Evolutionary conservation across 1,140 invertebrate species (phyloP), one percentile per base, ranked within the genome.

Genomic region (Bombus consobrinus): DNA sequence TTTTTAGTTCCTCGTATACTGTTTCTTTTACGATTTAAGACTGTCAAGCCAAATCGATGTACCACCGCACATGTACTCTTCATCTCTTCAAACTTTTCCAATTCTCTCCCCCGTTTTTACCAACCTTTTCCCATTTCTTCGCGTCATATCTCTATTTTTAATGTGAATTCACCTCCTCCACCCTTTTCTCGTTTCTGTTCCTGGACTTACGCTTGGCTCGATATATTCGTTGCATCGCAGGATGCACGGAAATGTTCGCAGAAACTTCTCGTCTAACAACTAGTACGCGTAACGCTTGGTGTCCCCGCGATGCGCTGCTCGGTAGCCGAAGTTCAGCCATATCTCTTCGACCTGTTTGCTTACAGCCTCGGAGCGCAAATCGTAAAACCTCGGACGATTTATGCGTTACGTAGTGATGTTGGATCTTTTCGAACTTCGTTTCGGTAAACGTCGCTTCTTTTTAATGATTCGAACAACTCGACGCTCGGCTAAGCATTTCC

Each of bases 291-390:
- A 81, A 74, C 85, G 77, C 57, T 78, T 10, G 28, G 34, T 10
- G 64, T 13, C 12, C 9, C n/a, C 28, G 62, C 69, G 79, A 41
- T 47, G 73, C 81, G 73, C 47, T 79, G 66, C 57, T 68, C 59
- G 32, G 53, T 47, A 41, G 34, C 53, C 72, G 39, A 66, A 86
- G 37, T 73, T 62, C 69, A 68, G 43, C 41, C 83, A 66, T 85
- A 89, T 89, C 81, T 83, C 79, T 87, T 76, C 88, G 81, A 89
- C 64, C 80, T 87, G 88, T 89, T 90, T 89, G 82, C 89, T 90
- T 88, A 89, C 75, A 81, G 66, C 71, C 81, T 69, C 22, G 69
- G 32, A 86, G 76, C 37, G 72, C 59, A 85, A 79, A 73, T 87
- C 85, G 74, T 87, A 78, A 87, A 87, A 87, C 62, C 39, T 78